Evolutionary conservation across 2,113 vertebrate genomes (phyloP).

Genomic region (Platichthys stellatus): DNA sequence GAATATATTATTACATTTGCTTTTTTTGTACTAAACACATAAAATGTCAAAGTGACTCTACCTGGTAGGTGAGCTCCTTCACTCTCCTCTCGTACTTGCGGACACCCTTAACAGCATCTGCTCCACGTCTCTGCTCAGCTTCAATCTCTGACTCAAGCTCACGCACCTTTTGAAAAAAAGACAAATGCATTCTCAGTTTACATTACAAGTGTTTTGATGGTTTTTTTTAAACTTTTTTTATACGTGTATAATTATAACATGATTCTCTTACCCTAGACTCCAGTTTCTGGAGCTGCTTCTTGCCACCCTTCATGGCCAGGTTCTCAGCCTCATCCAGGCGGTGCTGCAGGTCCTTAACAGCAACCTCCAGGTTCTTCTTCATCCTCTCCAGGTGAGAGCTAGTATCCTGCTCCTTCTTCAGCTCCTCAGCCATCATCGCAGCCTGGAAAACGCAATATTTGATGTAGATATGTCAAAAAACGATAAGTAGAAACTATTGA

Average conservation of each 20-base stretch:
- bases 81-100: constrained; percentile 78
- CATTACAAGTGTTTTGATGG: neutral
- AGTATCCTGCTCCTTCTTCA: constrained; percentile 91
- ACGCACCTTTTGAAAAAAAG: constrained; percentile 50
- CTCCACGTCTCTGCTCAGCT: constrained; percentile 71
- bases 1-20: too few relatives aligned
- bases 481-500: accelerated
- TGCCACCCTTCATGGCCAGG: constrained; percentile 87
- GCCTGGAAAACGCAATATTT: constrained; percentile 62
- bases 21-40: neutral
- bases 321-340: constrained; percentile 92
- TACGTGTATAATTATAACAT: too few relatives aligned
- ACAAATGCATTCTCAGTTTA: neutral
- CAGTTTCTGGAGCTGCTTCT: constrained; percentile 88
- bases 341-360: constrained; percentile 84
- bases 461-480: neutral
- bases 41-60: constrained; percentile 1
- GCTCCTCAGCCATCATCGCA: constrained; percentile 89
- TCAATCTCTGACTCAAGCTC: constrained; percentile 70
- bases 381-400: constrained; percentile 92
- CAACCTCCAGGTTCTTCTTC: constrained; percentile 93
- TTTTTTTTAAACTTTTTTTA: neutral
- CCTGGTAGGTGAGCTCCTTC: constrained; percentile 77
- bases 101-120: constrained; percentile 72
- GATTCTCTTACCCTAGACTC: constrained; percentile 79